phyloP scores from a whole-genome alignment of 1,140 invertebrate genomes.

The Bombus turneri region DNA sequence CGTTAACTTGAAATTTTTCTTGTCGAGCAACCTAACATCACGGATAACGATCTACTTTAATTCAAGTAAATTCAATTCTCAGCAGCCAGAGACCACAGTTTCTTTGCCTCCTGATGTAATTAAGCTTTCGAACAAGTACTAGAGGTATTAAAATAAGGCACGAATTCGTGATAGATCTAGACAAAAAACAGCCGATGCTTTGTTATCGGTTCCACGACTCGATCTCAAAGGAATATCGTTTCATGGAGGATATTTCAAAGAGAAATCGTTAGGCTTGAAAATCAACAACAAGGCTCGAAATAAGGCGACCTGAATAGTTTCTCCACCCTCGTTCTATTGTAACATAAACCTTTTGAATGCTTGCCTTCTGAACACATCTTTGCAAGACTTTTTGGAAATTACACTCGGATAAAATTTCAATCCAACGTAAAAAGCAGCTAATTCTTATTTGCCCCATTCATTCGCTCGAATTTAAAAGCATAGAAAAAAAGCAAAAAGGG shows the following conservation, averaged over 20 bases:
- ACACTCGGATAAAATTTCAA: not conserved
- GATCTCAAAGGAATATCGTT: conserved; percentile 9
- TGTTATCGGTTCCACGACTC: not conserved
- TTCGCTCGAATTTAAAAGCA: not conserved
- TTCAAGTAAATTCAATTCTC: conserved; percentile 18
- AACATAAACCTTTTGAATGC: not conserved
- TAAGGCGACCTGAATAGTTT: not conserved
- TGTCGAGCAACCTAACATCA: not conserved
- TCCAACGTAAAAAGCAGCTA: too few species aligned
- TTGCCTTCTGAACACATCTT: not conserved
- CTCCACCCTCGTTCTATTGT: not conserved
- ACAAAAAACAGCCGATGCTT: not conserved
- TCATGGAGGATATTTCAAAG: not conserved
- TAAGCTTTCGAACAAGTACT: not conserved
- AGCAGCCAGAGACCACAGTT: not conserved
- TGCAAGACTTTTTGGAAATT: not conserved
- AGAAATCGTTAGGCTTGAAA: not conserved
- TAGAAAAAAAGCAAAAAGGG: too few species aligned
- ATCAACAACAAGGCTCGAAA: not conserved
- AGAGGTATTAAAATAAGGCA: conserved; percentile 8
- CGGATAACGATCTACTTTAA: not conserved
- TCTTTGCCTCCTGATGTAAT: conserved; percentile 15
- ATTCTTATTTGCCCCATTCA: not conserved
- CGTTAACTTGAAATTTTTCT: not conserved
- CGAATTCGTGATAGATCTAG: not conserved